phyloP scores from a whole-genome alignment of 2,888 invertebrate genomes.

The Crossocerus cetratus region DNA sequence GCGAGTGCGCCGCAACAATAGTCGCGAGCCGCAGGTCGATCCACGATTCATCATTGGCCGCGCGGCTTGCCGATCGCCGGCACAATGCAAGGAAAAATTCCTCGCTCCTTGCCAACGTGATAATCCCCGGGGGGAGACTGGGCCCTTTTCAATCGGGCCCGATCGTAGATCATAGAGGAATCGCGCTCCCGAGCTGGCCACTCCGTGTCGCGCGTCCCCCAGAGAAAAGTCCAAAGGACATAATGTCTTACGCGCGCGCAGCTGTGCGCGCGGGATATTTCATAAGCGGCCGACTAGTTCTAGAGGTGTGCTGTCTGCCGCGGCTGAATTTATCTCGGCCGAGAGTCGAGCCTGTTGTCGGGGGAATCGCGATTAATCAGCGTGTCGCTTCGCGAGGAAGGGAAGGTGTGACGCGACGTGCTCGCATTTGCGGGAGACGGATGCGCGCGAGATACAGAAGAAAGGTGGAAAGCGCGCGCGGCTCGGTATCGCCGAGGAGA shows the following conservation, averaged over 20 bases:
- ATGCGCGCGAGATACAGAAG: too few species aligned
- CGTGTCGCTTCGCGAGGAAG: background rate
- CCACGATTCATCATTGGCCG: slow-evolving; percentile 49
- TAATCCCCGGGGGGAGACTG: slow-evolving; percentile 22
- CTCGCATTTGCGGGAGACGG: background rate
- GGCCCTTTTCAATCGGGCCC: slow-evolving; percentile 12
- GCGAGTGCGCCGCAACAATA: slow-evolving; percentile 49
- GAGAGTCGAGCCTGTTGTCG: slow-evolving; percentile 2
- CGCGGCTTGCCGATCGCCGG: slow-evolving; percentile 40
- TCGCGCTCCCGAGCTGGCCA: background rate
- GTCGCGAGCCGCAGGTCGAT: slow-evolving; percentile 51
- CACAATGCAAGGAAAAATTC: slow-evolving; percentile 35
- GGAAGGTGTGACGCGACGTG: background rate
- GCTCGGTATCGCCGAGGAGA: background rate
- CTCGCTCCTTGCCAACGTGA: slow-evolving; percentile 29
- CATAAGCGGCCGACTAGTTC: background rate
- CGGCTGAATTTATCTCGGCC: background rate
- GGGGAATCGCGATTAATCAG: slow-evolving; percentile 1
- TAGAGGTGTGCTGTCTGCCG: background rate
- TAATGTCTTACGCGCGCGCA: background rate
- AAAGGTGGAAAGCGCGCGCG: too few species aligned
- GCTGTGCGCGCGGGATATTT: slow-evolving; percentile 1
- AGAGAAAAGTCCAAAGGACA: background rate
- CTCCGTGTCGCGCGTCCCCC: background rate
- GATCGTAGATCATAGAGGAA: background rate